A percentile compares a stretch with the other conserved stretches of the same genome.
Evolutionary conservation across 2,113 vertebrate genomes (phyloP).

Genomic region (Casuarius casuarius): DNA sequence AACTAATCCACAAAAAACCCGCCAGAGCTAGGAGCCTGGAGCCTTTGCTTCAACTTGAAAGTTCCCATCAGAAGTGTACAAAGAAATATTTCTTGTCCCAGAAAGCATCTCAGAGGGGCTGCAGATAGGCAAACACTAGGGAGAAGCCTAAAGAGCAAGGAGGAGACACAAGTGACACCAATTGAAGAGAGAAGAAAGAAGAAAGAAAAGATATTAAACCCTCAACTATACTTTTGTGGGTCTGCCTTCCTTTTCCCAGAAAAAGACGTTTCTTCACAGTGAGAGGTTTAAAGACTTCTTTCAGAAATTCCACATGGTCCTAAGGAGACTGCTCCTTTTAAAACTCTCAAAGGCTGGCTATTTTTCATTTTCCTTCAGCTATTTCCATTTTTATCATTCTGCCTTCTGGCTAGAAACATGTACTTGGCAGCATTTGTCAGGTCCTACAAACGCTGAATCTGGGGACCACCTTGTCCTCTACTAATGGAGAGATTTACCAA

Average conservation of each 20-base stretch:
- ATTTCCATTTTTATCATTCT: constrained; percentile 12
- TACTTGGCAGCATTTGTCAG: background rate
- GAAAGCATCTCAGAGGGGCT: background rate
- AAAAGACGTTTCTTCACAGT: background rate
- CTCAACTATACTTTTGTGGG: background rate
- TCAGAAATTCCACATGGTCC: constrained; percentile 23
- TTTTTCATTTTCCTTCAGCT: constrained; percentile 19
- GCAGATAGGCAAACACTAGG: background rate
- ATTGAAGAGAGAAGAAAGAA: constrained; percentile 8
- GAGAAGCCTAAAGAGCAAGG: constrained; percentile 33
- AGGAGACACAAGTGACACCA: constrained; percentile 10
- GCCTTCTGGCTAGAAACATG: background rate
- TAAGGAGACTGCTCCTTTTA: constrained; percentile 14
- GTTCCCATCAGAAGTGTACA: background rate
- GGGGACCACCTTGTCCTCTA: background rate
- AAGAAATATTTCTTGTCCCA: background rate
- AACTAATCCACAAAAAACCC: background rate
- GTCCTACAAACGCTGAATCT: background rate
- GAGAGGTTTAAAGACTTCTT: constrained; percentile 1
- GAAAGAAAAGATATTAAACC: background rate
- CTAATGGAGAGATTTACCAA: background rate
- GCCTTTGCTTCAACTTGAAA: background rate
- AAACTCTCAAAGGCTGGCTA: background rate
- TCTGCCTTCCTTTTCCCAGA: background rate
- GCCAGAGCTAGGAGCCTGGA: background rate